phyloP scores from a whole-genome alignment of 2,113 vertebrate species.

The Nematolebias whitei region DNA sequence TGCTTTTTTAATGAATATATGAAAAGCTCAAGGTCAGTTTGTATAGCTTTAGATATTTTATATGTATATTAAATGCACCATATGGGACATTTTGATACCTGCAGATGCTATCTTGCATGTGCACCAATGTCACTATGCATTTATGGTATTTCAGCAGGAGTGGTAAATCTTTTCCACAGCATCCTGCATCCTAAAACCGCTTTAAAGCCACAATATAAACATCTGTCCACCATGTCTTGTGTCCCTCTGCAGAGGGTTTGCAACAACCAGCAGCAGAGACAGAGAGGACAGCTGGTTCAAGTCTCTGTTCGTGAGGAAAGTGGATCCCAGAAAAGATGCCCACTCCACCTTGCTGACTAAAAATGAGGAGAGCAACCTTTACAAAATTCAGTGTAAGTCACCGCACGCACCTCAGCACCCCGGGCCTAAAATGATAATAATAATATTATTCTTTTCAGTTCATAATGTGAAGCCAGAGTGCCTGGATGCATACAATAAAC shows the following conservation, averaged over 20 bases:
- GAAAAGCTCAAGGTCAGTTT: constrained; percentile 67
- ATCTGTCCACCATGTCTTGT: neutral
- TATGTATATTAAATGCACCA: too few species aligned
- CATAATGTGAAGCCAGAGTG: constrained; percentile 98
- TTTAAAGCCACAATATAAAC: neutral
- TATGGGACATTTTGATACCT: too few species aligned
- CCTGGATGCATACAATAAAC: constrained; percentile 95
- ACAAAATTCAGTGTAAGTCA: constrained; percentile 95
- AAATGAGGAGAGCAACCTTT: constrained; percentile 92
- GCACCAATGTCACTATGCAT: too few species aligned
- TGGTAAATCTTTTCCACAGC: too few species aligned
- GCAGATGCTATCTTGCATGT: too few species aligned
- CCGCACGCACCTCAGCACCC: neutral
- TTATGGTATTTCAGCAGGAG: too few species aligned
- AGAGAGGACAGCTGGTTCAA: constrained; percentile 93
- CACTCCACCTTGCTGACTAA: constrained; percentile 94
- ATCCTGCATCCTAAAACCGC: neutral
- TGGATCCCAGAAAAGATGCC: constrained; percentile 94
- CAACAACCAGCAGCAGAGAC: constrained; percentile 60
- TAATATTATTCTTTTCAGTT: constrained; percentile 84
- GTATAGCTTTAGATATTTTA: neutral
- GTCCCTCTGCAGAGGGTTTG: constrained; percentile 60
- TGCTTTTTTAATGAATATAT: constrained; percentile 7
- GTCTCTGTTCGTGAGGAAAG: constrained; percentile 92
- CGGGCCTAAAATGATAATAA: neutral